Evolutionary conservation across 2,888 invertebrate genomes (phyloP).

Genomic region (Mimas tiliae): DNA sequence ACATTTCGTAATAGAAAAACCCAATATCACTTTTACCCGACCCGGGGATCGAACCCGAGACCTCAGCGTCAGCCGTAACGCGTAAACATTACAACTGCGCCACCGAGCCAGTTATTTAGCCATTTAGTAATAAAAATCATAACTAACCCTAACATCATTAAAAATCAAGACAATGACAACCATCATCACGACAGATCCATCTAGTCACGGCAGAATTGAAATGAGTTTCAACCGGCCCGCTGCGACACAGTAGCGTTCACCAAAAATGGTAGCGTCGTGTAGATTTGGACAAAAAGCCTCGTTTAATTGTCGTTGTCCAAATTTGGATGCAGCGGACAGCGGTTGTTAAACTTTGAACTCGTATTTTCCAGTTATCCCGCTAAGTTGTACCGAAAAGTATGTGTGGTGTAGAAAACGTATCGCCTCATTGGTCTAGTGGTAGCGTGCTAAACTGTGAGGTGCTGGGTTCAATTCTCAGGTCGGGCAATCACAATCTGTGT

Average conservation of each 20-base stretch:
- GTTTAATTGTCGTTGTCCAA: constrained; percentile 53
- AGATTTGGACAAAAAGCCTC: constrained; percentile 57
- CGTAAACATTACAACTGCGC: too few relatives aligned
- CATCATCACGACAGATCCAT: constrained; percentile 29
- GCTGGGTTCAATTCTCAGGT: too few relatives aligned
- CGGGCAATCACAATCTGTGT: too few relatives aligned
- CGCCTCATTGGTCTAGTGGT: too few relatives aligned
- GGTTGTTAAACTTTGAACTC: constrained; percentile 27
- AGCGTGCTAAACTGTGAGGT: too few relatives aligned
- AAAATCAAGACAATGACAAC: constrained; percentile 12
- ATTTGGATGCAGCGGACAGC: constrained; percentile 38
- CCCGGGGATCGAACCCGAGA: too few relatives aligned
- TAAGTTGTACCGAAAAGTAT: too few relatives aligned
- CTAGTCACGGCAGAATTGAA: constrained; percentile 29
- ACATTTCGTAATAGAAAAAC: too few relatives aligned
- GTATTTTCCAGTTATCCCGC: background rate
- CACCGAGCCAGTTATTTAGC: too few relatives aligned
- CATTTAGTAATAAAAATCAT: background rate
- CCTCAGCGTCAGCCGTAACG: too few relatives aligned
- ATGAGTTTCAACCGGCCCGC: constrained; percentile 32
- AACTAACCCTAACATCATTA: background rate
- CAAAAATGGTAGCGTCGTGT: constrained; percentile 52
- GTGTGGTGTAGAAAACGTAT: too few relatives aligned
- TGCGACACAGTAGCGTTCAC: constrained; percentile 41
- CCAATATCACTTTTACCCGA: too few relatives aligned